Percentiles rank a stretch among this genome's conserved stretches.
Conservation (phyloP, 2,888 invertebrate genomes). For the Luperina testacea region DNA sequence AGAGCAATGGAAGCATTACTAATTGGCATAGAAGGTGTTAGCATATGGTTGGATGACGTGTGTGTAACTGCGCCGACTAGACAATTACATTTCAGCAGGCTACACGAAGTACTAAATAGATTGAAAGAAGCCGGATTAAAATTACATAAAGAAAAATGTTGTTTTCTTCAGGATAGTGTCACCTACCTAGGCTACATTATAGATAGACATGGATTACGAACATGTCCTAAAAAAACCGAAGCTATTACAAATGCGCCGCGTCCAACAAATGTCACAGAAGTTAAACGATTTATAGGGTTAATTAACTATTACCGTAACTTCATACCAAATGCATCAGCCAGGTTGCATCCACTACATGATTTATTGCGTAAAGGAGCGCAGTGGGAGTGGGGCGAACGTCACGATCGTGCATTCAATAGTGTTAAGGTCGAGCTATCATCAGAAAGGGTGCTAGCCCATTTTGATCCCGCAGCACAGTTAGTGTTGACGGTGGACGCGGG, state of each 20-base stretch:
- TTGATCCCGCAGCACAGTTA: constrained; percentile 20
- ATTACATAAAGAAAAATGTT: constrained; percentile 18
- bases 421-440: constrained; percentile 43
- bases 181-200: constrained; percentile 43
- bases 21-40: constrained; percentile 31
- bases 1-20: constrained; percentile 27
- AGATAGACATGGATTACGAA: constrained; percentile 30
- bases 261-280: constrained; percentile 21
- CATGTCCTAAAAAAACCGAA: constrained; percentile 9
- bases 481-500: too few relatives aligned
- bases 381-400: constrained; percentile 48
- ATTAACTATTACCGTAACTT: constrained; percentile 32
- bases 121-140: constrained; percentile 11
- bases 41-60: constrained; percentile 26
- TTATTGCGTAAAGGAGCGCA: constrained; percentile 14
- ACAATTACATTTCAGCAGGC: constrained; percentile 9
- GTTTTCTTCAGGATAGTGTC: constrained; percentile 15
- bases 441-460: constrained; percentile 53
- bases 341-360: constrained; percentile 12
- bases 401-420: constrained; percentile 22
- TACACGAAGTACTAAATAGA: constrained; percentile 11
- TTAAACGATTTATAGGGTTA: constrained; percentile 25
- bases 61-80: constrained; percentile 17
- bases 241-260: constrained; percentile 9
- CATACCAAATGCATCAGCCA: constrained; percentile 24